Conservation (phyloP, 2,113 vertebrate species). For the Silurus glanis region DNA sequence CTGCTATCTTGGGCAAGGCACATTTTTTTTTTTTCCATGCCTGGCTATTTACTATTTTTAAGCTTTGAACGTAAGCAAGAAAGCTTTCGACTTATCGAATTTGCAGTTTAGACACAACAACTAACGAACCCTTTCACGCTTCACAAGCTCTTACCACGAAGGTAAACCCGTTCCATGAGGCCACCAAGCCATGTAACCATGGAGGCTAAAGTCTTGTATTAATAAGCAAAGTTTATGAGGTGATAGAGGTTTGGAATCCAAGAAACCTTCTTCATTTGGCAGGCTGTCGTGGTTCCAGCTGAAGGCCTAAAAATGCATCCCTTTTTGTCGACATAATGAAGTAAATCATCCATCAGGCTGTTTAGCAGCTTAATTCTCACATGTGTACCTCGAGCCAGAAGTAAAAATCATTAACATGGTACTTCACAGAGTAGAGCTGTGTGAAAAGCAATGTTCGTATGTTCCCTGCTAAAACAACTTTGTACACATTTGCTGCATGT, state of each 20-base stretch:
- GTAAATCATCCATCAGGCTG: slow-evolving; percentile 23
- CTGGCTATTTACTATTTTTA: background rate
- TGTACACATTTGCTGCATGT: background rate
- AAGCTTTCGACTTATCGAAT: background rate
- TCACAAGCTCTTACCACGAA: too few relatives aligned
- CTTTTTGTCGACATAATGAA: background rate
- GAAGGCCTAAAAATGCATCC: background rate
- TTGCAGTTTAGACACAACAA: background rate
- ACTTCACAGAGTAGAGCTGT: background rate
- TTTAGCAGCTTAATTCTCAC: background rate
- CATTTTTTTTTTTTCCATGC: background rate
- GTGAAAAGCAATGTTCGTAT: background rate
- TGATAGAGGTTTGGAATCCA: slow-evolving; percentile 40
- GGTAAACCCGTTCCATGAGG: slow-evolving; percentile 11
- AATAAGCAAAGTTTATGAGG: slow-evolving; percentile 44
- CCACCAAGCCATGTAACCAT: slow-evolving; percentile 27
- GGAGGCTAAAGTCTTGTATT: slow-evolving; percentile 31
- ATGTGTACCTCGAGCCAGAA: background rate
- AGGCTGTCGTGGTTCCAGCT: background rate
- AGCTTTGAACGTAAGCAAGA: background rate
- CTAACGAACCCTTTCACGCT: slow-evolving; percentile 15
- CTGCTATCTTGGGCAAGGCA: background rate
- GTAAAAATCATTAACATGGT: slow-evolving; percentile 10
- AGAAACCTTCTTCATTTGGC: slow-evolving; percentile 40
- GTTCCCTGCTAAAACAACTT: background rate